These are phyloP conservation scores for Thinocorus orbignyianus DNA, from an alignment of 2,113 vertebrate species.

Conservation along the genomic window DNA sequence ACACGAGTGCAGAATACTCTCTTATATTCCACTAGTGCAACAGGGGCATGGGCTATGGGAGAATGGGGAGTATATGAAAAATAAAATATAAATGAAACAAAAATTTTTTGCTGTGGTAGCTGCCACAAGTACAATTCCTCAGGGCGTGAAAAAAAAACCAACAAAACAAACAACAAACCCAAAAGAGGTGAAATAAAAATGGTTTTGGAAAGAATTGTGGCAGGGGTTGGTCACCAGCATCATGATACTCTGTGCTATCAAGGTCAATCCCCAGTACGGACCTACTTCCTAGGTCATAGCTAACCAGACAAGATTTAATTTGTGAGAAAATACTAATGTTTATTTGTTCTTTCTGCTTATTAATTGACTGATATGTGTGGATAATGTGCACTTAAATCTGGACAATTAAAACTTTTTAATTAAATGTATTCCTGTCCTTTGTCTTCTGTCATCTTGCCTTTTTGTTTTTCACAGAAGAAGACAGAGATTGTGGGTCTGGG, in stretches of 20 bases:
- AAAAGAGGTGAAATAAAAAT: not conserved
- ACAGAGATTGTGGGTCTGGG: not conserved
- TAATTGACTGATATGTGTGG: not conserved
- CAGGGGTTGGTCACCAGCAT: not conserved
- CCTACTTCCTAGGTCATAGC: not conserved
- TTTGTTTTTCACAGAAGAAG: not conserved
- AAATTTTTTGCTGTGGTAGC: not conserved
- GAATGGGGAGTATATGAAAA: not conserved
- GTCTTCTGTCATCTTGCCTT: not conserved
- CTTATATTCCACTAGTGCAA: not conserved
- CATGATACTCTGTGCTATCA: not conserved
- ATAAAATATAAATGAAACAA: not conserved
- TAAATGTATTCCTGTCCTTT: not conserved
- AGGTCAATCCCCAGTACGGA: not conserved
- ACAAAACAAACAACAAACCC: too few relatives aligned
- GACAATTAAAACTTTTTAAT: not conserved
- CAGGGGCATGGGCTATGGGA: not conserved
- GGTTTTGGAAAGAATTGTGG: not conserved
- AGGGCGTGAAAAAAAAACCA: too few relatives aligned
- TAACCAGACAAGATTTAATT: not conserved
- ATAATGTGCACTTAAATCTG: not conserved
- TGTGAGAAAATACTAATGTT: not conserved
- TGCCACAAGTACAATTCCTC: not conserved
- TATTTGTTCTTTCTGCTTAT: not conserved
- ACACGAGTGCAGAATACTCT: not conserved